Evolutionary conservation across 2,113 vertebrate species (phyloP).

Genomic region (Tympanuchus pallidicinctus): DNA sequence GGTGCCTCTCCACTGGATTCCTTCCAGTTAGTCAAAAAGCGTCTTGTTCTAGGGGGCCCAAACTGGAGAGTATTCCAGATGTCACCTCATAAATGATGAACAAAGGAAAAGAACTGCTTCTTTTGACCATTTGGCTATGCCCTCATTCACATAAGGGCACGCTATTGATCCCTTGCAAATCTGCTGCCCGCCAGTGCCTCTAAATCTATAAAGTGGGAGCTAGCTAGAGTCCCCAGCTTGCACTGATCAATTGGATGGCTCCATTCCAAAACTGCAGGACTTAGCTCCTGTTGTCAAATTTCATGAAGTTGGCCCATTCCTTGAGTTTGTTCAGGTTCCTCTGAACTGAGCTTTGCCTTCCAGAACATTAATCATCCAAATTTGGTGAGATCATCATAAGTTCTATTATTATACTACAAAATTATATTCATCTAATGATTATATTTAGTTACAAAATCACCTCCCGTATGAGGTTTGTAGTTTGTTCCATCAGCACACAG

Average conservation of each 20-base stretch:
- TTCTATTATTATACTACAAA: background rate
- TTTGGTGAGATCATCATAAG: background rate
- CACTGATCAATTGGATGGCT: background rate
- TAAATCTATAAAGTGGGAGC: background rate
- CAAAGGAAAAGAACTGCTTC: background rate
- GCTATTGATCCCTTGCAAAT: background rate
- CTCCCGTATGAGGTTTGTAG: background rate
- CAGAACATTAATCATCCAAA: background rate
- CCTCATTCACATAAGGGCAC: background rate
- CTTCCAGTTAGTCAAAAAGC: background rate
- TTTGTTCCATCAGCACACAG: background rate
- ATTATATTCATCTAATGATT: background rate
- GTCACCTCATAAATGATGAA: background rate
- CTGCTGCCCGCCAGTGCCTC: background rate
- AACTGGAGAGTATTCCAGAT: background rate
- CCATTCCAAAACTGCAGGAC: background rate
- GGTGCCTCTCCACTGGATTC: background rate
- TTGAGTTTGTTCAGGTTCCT: background rate
- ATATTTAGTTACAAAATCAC: background rate
- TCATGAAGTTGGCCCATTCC: background rate
- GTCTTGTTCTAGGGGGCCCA: accelerated
- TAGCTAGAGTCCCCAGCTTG: background rate
- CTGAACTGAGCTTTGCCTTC: background rate
- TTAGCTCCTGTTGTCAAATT: background rate
- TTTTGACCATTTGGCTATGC: background rate